Evolutionary conservation across 2,888 invertebrate genomes (phyloP).

Genomic region (Taphrorychus bicolor): DNA sequence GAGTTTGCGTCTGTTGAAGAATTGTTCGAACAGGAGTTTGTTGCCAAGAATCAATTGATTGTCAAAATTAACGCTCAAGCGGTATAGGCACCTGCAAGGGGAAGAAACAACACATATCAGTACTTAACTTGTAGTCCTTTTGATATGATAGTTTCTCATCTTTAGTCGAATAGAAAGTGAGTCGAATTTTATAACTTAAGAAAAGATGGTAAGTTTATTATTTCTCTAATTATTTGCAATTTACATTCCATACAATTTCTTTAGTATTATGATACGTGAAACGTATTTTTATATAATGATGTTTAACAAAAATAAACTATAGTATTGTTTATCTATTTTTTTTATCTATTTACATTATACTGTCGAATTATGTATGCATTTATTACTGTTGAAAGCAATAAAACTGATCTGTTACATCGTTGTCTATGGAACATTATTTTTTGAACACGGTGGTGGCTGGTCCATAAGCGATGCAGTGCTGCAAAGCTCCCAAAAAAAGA

Average conservation of each 20-base stretch:
- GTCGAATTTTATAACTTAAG: too few relatives aligned
- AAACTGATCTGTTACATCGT: neutral
- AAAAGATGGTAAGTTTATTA: too few relatives aligned
- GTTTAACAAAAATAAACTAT: too few relatives aligned
- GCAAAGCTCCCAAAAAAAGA: too few relatives aligned
- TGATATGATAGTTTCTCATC: too few relatives aligned
- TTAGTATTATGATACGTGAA: neutral
- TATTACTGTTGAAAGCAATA: neutral
- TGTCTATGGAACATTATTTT: too few relatives aligned
- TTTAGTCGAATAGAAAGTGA: too few relatives aligned
- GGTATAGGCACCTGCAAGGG: constrained; percentile 47
- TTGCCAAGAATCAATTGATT: constrained; percentile 73
- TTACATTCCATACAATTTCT: neutral
- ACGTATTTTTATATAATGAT: neutral
- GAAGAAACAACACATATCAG: too few relatives aligned
- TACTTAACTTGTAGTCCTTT: too few relatives aligned
- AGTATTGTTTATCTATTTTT: neutral
- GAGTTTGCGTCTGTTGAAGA: constrained; percentile 82
- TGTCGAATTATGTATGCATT: neutral
- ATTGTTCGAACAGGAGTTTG: constrained; percentile 72
- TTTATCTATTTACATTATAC: neutral
- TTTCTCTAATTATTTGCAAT: neutral
- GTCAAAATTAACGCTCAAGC: constrained; percentile 71
- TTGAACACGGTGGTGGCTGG: too few relatives aligned
- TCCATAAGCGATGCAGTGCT: too few relatives aligned